phyloP scores from a whole-genome alignment of 2,888 invertebrate species.

The Pseudoips prasinana region DNA sequence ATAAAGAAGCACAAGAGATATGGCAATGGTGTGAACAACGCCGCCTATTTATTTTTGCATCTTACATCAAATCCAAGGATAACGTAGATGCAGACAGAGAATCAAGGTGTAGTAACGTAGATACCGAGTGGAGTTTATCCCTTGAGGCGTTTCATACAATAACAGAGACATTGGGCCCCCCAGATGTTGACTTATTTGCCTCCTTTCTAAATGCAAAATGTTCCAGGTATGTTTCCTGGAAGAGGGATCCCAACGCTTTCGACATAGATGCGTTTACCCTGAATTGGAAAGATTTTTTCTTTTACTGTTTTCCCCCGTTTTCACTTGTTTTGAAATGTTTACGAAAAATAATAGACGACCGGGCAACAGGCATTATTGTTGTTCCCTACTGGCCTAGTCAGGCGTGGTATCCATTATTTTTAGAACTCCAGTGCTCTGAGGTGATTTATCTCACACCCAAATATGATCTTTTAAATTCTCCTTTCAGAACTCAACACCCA shows the following conservation, averaged over 20 bases:
- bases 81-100: slow-evolving; percentile 5
- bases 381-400: background rate
- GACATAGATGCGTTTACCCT: slow-evolving; percentile 2
- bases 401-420: background rate
- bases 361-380: background rate
- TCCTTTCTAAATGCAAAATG: slow-evolving; percentile 7
- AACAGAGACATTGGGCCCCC: background rate
- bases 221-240: slow-evolving; percentile 4
- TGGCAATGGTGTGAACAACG: slow-evolving; percentile 13
- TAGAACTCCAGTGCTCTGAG: background rate
- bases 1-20: background rate
- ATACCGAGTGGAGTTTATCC: slow-evolving; percentile 1
- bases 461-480: background rate
- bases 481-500: background rate
- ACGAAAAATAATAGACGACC: background rate
- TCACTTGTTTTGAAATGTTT: background rate
- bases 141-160: background rate
- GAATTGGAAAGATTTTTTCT: background rate
- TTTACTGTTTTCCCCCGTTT: slow-evolving; percentile 3
- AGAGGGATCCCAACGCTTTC: background rate
- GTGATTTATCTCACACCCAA: background rate
- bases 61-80: slow-evolving; percentile 3
- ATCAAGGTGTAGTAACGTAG: background rate
- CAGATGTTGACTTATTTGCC: slow-evolving; percentile 6
- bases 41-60: background rate